Evolutionary conservation across 92 coral and sea anemone species (phyloP), one percentile per base, ranked within the genome.

Genomic region (Galaxea fascicularis): DNA sequence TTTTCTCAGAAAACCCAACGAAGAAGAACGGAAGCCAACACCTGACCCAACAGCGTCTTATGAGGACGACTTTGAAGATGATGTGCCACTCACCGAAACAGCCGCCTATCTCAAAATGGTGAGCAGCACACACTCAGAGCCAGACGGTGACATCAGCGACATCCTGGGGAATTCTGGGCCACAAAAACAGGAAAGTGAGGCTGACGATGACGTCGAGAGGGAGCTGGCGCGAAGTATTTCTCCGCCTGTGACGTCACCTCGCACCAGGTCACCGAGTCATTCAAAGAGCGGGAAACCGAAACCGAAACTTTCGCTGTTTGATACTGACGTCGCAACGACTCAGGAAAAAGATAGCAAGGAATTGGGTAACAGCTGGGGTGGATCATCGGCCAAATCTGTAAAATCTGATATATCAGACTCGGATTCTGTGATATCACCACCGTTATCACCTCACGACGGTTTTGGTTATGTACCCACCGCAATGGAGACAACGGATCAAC

Each of bases 51-150:
- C 89, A 5, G 75, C 84, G 53, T 93, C 98, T 14, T 97, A 95
- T 72, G 95, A 93, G 24, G 97, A 97, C 30, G 95, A 93, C 90
- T 93, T 93, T 62, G 98, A 91, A n/a, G 98, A 95, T 27, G 95
- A 93, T 46, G 91, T 97, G 35, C 98, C 97, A 35, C 91, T 97
- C 66, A 94, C 93, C 76, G 91, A 97, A 84, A 94, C 95, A 25
- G 95, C 95, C 31, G 98, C 98, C 20, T 97, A 97, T 79, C 93
- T 76, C 64, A 95, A 90, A 87, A 89, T 97, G 86, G 86, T 97
- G 94, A 93, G 97, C 45, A 91, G 95, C 78, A 87, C 95, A 16
- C 93, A 88, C 46, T 90, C 93, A 20, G 98, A 93, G 53, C 92
- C 91, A 31, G 95, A 73, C 65, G 95, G 90, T 65, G 85, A 83